Evolutionary conservation across 2,888 invertebrate genomes (phyloP).

Genomic region (Tenthredo scrophulariae): DNA sequence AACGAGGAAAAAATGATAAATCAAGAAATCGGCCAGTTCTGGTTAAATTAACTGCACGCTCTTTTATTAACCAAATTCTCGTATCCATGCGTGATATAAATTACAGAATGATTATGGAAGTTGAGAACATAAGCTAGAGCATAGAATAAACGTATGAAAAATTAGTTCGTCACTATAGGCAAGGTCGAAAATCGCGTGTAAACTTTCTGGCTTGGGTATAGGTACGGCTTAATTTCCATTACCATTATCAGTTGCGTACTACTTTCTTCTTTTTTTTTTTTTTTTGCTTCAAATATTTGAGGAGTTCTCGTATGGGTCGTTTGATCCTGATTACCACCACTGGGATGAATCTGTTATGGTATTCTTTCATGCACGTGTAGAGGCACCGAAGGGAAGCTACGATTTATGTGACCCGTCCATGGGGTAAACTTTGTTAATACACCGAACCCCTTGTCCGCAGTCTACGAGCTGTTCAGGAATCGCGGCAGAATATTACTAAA

Average conservation of each 20-base stretch:
- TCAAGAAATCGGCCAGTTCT: not conserved
- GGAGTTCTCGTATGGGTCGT: not conserved
- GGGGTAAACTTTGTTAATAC: constrained; percentile 41
- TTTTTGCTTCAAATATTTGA: not conserved
- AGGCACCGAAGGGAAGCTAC: constrained; percentile 21
- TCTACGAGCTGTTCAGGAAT: constrained; percentile 1
- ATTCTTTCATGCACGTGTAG: constrained; percentile 5
- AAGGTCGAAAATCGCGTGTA: constrained; percentile 31
- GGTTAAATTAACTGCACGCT: not conserved
- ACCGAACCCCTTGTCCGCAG: constrained; percentile 19
- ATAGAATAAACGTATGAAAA: constrained; percentile 19
- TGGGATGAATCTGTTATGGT: constrained; percentile 19
- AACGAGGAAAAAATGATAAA: not conserved
- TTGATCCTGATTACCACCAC: constrained; percentile 24
- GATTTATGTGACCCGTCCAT: constrained; percentile 38
- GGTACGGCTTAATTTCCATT: constrained; percentile 4
- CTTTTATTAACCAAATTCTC: not conserved
- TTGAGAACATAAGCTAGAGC: not conserved
- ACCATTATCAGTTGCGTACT: not conserved
- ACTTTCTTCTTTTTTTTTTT: too few relatives aligned
- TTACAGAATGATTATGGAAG: not conserved
- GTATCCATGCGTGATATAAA: not conserved
- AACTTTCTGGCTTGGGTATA: not conserved
- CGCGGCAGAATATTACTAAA: not conserved
- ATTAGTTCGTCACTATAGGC: not conserved